phyloP scores from a whole-genome alignment of 2,888 invertebrate genomes.

The Diploptera punctata region DNA sequence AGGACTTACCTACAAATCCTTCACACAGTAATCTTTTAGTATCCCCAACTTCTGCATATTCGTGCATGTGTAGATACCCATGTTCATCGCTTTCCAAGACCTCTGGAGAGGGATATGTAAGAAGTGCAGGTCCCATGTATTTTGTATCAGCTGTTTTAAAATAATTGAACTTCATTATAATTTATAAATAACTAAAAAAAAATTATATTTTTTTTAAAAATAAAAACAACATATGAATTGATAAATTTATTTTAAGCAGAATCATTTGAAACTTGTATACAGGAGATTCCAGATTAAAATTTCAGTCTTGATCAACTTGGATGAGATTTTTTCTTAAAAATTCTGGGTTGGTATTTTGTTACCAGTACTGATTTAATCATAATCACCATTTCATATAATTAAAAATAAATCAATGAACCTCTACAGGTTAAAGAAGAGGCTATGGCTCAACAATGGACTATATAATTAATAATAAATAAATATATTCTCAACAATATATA shows the following conservation, averaged over 20 bases:
- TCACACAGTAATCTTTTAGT: slow-evolving; percentile 1
- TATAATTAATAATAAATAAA: no score
- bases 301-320: not conserved
- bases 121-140: not conserved
- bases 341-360: no score
- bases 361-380: no score
- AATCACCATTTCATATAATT: no score
- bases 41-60: slow-evolving; percentile 5
- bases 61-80: no score
- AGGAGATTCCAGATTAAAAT: no score
- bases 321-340: not conserved
- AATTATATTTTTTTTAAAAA: not conserved
- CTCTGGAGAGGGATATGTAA: not conserved
- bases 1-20: slow-evolving; percentile 6
- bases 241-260: not conserved
- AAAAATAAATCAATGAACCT: no score
- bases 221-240: not conserved
- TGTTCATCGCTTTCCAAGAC: no score
- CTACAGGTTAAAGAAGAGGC: no score
- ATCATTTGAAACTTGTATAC: not conserved
- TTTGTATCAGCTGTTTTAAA: not conserved
- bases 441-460: no score
- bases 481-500: no score
- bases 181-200: not conserved
- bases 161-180: not conserved